A percentile compares a stretch with the other conserved stretches of the same genome.
These are phyloP conservation scores for Anadara kagoshimensis DNA, from an alignment of 1,140 invertebrate species.

Conservation along the genomic window DNA sequence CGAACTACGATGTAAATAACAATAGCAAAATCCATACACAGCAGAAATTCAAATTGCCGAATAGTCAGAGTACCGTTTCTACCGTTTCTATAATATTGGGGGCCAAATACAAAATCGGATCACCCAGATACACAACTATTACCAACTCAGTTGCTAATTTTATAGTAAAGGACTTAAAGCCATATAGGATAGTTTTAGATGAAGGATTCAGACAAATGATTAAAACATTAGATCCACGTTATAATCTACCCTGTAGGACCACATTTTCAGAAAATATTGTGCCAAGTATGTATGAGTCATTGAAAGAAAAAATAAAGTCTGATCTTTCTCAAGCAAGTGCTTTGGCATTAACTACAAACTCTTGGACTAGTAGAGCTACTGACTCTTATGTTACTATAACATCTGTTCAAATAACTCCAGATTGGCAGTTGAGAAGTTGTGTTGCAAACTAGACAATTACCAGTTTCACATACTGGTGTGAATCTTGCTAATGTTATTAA, in stretches of 20 bases:
- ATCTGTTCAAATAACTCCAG: background rate
- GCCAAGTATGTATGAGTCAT: background rate
- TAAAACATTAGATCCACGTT: background rate
- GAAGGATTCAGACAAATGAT: background rate
- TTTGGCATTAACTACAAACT: slow-evolving; percentile 11
- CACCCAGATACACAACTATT: background rate
- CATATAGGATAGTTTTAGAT: background rate
- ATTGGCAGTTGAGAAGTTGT: slow-evolving; percentile 6
- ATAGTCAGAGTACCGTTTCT: too few relatives aligned
- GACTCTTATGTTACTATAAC: slow-evolving; percentile 26
- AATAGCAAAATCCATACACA: too few relatives aligned
- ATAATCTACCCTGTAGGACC: background rate
- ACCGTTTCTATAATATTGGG: too few relatives aligned
- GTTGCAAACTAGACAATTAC: background rate
- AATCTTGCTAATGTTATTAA: too few relatives aligned
- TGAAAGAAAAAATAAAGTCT: background rate
- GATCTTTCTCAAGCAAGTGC: background rate
- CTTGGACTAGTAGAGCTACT: slow-evolving; percentile 1
- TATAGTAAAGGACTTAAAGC: background rate
- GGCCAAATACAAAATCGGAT: background rate
- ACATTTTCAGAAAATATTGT: background rate
- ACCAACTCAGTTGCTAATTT: background rate
- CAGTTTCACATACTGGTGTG: too few relatives aligned
- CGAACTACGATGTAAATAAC: too few relatives aligned
- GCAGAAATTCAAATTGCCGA: too few relatives aligned